Percentiles rank a stretch among this genome's conserved stretches.
These are phyloP conservation scores for Sebastes paucispinis DNA, from an alignment of 2,797 vertebrate genomes.

Conservation along the genomic window DNA sequence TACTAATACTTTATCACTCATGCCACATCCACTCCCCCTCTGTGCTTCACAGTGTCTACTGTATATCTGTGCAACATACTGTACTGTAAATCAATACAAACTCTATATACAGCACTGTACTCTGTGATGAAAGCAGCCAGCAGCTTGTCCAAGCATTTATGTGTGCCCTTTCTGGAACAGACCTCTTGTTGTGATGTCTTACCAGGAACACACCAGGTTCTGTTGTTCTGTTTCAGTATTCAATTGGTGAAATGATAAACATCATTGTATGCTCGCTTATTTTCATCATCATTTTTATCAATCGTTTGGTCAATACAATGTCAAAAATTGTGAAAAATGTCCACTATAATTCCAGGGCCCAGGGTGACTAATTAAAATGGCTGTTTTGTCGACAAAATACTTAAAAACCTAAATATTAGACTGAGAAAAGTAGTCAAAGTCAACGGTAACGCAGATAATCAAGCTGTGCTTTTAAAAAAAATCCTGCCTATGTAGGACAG, in stretches of 20 bases:
- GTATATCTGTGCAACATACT: not conserved
- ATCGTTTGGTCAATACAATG: not conserved
- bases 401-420: too few relatives aligned
- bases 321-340: not conserved
- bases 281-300: not conserved
- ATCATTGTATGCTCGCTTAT: not conserved
- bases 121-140: not conserved
- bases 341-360: not conserved
- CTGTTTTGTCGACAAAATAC: not conserved
- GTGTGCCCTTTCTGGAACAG: not conserved
- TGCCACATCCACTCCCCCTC: too few relatives aligned
- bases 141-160: not conserved
- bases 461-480: too few relatives aligned
- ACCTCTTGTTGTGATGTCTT: not conserved
- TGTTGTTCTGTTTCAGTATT: not conserved
- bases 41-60: not conserved
- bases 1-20: too few relatives aligned
- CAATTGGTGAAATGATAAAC: not conserved
- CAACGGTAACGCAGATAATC: too few relatives aligned
- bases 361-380: rapidly evolving
- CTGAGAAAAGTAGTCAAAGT: too few relatives aligned
- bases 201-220: not conserved
- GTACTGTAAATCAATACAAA: conserved; percentile 26
- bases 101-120: not conserved
- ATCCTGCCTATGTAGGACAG: too few relatives aligned